These are phyloP conservation scores for Melanotaenia pygmaea DNA, from an alignment of 2,797 vertebrate species.

Conservation along the genomic window DNA sequence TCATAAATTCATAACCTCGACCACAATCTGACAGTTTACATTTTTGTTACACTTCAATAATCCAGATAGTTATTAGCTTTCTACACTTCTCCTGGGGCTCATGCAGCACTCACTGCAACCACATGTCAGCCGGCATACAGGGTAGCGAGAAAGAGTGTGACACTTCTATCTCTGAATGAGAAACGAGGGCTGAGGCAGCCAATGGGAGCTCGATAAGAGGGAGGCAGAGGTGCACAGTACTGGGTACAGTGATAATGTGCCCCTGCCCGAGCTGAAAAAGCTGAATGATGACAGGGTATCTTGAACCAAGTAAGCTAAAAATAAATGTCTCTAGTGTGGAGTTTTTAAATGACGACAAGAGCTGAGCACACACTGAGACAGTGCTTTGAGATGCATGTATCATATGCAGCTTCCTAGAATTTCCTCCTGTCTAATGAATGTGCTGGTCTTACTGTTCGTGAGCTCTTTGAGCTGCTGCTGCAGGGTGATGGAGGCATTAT, in stretches of 20 bases:
- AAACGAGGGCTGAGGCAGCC: constrained; percentile 46
- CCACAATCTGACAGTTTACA: constrained; percentile 3
- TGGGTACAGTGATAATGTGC: neutral
- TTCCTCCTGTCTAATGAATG: neutral
- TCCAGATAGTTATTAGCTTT: constrained; percentile 8
- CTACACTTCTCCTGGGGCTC: constrained; percentile 18
- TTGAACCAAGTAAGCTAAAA: constrained; percentile 41
- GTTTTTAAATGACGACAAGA: constrained; percentile 19
- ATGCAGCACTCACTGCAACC: constrained; percentile 5
- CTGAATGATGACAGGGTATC: constrained; percentile 23
- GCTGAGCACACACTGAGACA: neutral
- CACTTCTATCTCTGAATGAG: constrained; percentile 29
- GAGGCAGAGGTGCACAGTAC: constrained; percentile 15
- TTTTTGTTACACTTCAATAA: constrained; percentile 21
- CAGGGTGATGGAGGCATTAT: constrained; percentile 84
- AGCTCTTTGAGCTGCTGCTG: constrained; percentile 84
- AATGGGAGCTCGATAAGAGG: constrained; percentile 41
- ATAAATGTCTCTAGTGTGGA: constrained; percentile 27
- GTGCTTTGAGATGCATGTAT: neutral
- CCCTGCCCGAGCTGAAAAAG: constrained; percentile 36
- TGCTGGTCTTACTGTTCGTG: constrained; percentile 73
- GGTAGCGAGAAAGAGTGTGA: too few species aligned
- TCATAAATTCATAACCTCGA: constrained; percentile 5
- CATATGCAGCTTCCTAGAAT: neutral
- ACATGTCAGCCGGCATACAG: too few species aligned